These are phyloP conservation scores for Torymus texanus DNA, from an alignment of 2,888 invertebrate genomes.

Conservation along the genomic window DNA sequence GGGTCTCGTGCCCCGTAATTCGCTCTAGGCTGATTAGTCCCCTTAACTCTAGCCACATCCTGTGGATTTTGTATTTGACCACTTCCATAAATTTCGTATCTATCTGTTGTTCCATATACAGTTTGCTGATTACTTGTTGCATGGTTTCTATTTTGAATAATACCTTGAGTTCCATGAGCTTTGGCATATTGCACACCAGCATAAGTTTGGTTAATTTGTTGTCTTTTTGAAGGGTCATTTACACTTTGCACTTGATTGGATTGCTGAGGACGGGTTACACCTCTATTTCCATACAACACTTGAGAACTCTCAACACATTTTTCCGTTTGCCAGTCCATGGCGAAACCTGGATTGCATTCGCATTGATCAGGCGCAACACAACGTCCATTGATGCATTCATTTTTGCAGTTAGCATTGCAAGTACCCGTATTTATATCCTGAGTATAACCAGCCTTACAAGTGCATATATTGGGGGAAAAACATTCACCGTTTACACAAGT, in stretches of 20 bases:
- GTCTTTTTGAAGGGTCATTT: background rate
- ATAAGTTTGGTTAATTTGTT: constrained; percentile 2
- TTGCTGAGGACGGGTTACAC: background rate
- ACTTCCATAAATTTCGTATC: constrained; percentile 3
- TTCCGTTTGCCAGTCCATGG: constrained; percentile 51
- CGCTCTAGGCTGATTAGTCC: too few relatives aligned
- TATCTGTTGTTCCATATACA: background rate
- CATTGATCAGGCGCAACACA: constrained; percentile 78
- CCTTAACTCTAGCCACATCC: too few relatives aligned
- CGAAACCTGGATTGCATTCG: constrained; percentile 76
- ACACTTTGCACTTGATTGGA: background rate
- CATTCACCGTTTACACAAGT: constrained; percentile 66
- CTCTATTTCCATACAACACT: background rate
- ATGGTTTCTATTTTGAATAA: constrained; percentile 8
- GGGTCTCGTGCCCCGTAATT: background rate
- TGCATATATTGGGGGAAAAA: constrained; percentile 66
- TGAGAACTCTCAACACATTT: constrained; percentile 12
- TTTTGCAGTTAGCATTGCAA: constrained; percentile 61
- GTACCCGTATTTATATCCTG: constrained; percentile 63
- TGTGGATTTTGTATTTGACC: background rate
- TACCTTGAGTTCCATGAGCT: constrained; percentile 15
- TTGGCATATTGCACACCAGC: background rate
- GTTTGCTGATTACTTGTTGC: background rate
- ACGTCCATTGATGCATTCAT: constrained; percentile 75
- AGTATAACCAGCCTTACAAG: constrained; percentile 63